Evolutionary conservation across 2,888 invertebrate genomes (phyloP).

Genomic region (Nymphalis polychloros): DNA sequence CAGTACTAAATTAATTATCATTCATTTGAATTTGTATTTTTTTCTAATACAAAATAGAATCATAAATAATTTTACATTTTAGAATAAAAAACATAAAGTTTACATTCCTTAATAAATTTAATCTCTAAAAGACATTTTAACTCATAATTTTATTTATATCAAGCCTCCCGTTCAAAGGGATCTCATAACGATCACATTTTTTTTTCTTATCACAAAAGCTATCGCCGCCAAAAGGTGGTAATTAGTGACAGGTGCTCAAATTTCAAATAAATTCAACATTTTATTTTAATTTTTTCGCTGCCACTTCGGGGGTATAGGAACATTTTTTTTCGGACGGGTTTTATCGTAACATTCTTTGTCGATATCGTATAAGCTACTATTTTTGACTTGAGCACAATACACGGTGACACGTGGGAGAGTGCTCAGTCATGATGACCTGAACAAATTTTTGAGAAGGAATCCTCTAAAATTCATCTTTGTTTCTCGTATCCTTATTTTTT

Average conservation of each 20-base stretch:
- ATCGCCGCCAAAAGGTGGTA: slow-evolving; percentile 78
- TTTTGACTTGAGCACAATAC: slow-evolving; percentile 62
- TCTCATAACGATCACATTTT: slow-evolving; percentile 45
- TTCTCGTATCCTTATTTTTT: slow-evolving; percentile 57
- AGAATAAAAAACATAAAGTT: background rate
- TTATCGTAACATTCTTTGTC: slow-evolving; percentile 77
- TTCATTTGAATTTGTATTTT: no score
- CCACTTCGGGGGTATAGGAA: slow-evolving; percentile 48
- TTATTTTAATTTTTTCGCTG: slow-evolving; percentile 54
- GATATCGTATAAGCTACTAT: slow-evolving; percentile 76
- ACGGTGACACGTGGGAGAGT: slow-evolving; percentile 73
- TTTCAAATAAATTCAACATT: slow-evolving; percentile 67
- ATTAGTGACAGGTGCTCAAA: slow-evolving; percentile 79
- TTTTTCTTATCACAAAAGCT: slow-evolving; percentile 59
- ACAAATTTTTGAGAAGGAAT: slow-evolving; percentile 53
- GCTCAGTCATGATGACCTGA: slow-evolving; percentile 69
- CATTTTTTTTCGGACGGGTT: slow-evolving; percentile 60
- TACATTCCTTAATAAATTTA: slow-evolving; percentile 2
- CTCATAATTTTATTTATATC: slow-evolving; percentile 38
- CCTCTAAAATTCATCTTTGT: slow-evolving; percentile 50
- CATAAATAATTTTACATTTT: background rate
- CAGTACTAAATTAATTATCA: no score
- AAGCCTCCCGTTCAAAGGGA: slow-evolving; percentile 41
- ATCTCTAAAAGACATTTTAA: slow-evolving; percentile 18
- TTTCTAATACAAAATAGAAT: no score